phyloP scores from a whole-genome alignment of 2,797 vertebrate genomes.

The Sebastes cheni region DNA sequence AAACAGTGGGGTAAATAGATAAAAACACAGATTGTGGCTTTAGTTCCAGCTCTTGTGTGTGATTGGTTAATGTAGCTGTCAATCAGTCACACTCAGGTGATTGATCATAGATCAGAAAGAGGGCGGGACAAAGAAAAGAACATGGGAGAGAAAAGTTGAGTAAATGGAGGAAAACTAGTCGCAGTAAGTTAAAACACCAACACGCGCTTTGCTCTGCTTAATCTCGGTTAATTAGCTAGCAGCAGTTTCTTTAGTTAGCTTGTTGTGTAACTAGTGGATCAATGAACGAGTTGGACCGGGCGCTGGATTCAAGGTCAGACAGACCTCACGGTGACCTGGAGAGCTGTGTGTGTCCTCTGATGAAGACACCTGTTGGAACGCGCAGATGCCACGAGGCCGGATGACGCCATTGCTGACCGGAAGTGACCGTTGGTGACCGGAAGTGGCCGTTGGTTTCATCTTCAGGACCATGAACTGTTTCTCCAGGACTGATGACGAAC shows the following conservation, averaged over 20 bases:
- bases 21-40: not conserved
- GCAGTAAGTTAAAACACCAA: too few species aligned
- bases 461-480: not conserved
- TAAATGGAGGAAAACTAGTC: not conserved
- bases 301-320: not conserved
- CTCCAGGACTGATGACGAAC: not conserved
- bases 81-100: not conserved
- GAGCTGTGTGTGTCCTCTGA: not conserved
- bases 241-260: not conserved
- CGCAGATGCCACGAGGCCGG: fast-evolving
- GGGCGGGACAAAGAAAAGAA: not conserved
- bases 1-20: not conserved
- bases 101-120: not conserved
- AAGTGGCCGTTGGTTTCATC: not conserved
- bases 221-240: not conserved
- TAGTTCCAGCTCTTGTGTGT: not conserved
- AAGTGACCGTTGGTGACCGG: not conserved
- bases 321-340: fast-evolving
- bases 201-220: fast-evolving
- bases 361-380: fast-evolving
- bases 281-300: not conserved
- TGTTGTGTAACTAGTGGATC: not conserved
- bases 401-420: not conserved
- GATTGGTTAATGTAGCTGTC: not conserved
- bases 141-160: fast-evolving